Evolutionary conservation across 1,140 invertebrate genomes (phyloP).

Genomic region (Acyrthosiphon pisum): DNA sequence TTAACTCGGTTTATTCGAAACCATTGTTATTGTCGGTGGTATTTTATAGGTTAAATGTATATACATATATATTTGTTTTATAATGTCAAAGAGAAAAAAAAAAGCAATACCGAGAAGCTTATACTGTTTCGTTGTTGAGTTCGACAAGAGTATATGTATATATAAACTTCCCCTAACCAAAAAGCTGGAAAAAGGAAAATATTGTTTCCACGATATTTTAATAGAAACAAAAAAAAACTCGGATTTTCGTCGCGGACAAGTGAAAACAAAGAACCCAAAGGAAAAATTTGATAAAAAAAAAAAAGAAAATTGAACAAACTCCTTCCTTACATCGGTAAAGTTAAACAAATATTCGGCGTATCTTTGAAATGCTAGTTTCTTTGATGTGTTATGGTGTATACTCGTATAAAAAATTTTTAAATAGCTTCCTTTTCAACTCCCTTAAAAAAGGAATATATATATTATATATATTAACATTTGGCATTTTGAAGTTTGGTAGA

Average conservation of each 20-base stretch:
- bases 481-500: neutral
- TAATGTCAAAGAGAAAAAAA: neutral
- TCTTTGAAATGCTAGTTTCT: neutral
- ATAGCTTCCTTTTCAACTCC: neutral
- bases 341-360: neutral
- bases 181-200: neutral
- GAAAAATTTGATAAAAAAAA: neutral
- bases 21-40: neutral
- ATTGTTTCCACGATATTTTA: neutral
- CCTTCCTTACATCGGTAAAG: neutral
- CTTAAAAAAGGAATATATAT: neutral
- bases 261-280: neutral
- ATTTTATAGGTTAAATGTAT: conserved; percentile 1
- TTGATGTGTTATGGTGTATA: neutral
- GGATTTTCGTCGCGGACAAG: neutral
- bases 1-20: neutral
- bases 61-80: neutral
- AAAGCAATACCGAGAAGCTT: neutral
- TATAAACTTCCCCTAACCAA: neutral
- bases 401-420: neutral
- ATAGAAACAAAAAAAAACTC: neutral
- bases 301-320: neutral
- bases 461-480: neutral
- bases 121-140: neutral
- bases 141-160: neutral